Conservation (phyloP, 2,113 vertebrate genomes). For the Misgurnus anguillicaudatus region DNA sequence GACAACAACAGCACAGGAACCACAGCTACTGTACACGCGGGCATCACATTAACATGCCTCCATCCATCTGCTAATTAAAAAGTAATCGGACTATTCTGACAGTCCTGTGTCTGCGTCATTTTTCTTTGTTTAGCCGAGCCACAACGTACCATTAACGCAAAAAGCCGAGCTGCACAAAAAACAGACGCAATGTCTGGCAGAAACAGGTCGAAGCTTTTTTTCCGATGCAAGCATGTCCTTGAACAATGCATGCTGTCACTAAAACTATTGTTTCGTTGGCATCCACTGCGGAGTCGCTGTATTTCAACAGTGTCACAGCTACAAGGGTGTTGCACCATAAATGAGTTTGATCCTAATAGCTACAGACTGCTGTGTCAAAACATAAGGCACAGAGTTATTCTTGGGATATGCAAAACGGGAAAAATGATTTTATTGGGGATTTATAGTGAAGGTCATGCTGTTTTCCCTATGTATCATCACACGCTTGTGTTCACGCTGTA, state of each 20-base stretch:
- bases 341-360: constrained; percentile 58
- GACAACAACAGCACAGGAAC: constrained; percentile 12
- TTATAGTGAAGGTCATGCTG: constrained; percentile 58
- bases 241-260: constrained; percentile 53
- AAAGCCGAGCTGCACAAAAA: neutral
- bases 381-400: constrained; percentile 50
- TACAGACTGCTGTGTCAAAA: constrained; percentile 55
- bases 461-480: constrained; percentile 39
- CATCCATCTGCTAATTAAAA: neutral
- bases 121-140: neutral
- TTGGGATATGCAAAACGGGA: constrained; percentile 46
- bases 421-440: constrained; percentile 57
- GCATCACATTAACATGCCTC: neutral
- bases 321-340: constrained; percentile 56
- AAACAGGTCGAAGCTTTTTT: constrained; percentile 20
- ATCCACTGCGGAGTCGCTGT: constrained; percentile 46
- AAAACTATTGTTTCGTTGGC: constrained; percentile 28
- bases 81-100: neutral
- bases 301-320: constrained; percentile 58
- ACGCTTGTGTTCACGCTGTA: constrained; percentile 15
- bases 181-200: neutral
- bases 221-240: constrained; percentile 56
- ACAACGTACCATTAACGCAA: neutral
- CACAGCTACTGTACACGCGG: constrained; percentile 1
- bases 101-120: neutral